Evolutionary conservation across 2,888 invertebrate genomes (phyloP), one percentile per base, ranked within the genome.

Genomic region (Caenorhabditis sp.): DNA sequence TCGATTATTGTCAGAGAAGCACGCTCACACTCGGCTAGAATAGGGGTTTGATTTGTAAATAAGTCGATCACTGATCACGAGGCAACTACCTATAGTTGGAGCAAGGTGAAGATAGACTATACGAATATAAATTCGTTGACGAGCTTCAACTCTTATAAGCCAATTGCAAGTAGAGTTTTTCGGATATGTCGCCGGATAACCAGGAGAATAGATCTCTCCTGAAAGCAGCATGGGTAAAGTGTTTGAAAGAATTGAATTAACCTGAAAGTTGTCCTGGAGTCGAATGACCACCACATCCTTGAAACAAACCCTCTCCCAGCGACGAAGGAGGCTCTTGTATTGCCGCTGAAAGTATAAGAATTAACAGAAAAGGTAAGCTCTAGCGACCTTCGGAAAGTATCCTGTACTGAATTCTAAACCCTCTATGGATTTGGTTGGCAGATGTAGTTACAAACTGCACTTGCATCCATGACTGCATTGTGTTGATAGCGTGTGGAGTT

Each of bases 101-200:
- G 87, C 79, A 9, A 91, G 86, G 55, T 91, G 89, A 2, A 91
- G 80, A 52, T 90, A 88, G n/a, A 89, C 83, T 11, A 91, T 82
- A 50, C 89, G 86, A 11, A 90, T 77, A 78, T 90, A 90, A 45
- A 91, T 89, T 43, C 90, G 86, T 71, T 89, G 89, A 32, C 86
- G 78, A 37, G 88, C 87, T 20, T 87, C 85, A 9, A 90, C 91
- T 43, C 91, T 83, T 43, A 91, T 89, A 26, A 91, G 82, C 91
- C 91, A 91, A 41, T 89, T 87, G 83, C 91, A 91, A 8, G 90
- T 89, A 11, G 90, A 82, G 41, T 90, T 89, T 24, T 85, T 87
- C 0, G 90, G 89, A 72, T 89, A 90, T 8, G 89, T 87, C 8
- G 76, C 70, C 2, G 90, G 90, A 75, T 87, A 90, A 1, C 90